Conservation (phyloP, 2,888 invertebrate genomes). For the Galeruca laticollis region DNA sequence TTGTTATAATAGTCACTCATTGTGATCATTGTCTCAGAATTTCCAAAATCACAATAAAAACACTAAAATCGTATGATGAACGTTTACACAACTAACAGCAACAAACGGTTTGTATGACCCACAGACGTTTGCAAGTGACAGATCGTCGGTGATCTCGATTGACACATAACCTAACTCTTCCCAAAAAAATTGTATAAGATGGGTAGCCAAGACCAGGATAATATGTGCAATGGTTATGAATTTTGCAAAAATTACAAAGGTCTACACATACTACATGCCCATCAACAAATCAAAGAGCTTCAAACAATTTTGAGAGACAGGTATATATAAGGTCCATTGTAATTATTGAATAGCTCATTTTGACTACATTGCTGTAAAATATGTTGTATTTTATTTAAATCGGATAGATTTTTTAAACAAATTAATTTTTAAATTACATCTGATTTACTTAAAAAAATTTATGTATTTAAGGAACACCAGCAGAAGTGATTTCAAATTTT, state of each 20-base stretch:
- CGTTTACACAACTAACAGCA: too few relatives aligned
- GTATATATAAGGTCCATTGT: constrained; percentile 68
- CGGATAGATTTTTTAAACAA: neutral
- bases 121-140: too few relatives aligned
- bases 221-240: constrained; percentile 56
- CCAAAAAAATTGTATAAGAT: constrained; percentile 50
- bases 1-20: too few relatives aligned
- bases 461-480: constrained; percentile 81
- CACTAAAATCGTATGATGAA: too few relatives aligned
- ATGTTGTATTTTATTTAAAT: neutral
- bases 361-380: too few relatives aligned
- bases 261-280: constrained; percentile 78
- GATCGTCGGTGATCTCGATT: too few relatives aligned
- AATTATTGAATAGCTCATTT: neutral
- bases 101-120: too few relatives aligned
- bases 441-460: constrained; percentile 14
- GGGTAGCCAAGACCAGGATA: constrained; percentile 65
- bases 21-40: too few relatives aligned
- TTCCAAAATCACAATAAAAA: too few relatives aligned
- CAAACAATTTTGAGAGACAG: constrained; percentile 90
- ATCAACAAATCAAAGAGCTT: constrained; percentile 85
- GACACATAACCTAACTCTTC: constrained; percentile 6
- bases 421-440: neutral
- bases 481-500: constrained; percentile 97
- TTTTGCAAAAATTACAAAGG: constrained; percentile 72